These are phyloP conservation scores for Microctenopoma steveboyesi DNA, from an alignment of 2,797 vertebrate genomes.

Conservation along the genomic window DNA sequence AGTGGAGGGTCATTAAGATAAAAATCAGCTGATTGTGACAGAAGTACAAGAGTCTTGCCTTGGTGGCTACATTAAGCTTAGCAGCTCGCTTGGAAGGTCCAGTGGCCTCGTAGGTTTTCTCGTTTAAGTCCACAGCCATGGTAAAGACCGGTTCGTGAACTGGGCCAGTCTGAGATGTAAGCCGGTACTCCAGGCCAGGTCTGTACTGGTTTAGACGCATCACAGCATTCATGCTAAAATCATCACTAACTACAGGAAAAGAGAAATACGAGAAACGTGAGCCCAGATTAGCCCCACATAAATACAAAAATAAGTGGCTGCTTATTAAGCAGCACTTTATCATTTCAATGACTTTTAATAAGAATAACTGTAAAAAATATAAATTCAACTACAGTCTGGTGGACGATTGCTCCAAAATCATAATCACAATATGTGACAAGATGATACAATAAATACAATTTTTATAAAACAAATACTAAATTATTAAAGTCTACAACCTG, in stretches of 20 bases:
- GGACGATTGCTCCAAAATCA: too few relatives aligned
- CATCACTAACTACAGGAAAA: slow-evolving; percentile 74
- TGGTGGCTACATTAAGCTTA: slow-evolving; percentile 93
- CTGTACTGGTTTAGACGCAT: slow-evolving; percentile 98
- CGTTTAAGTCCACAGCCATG: slow-evolving; percentile 94
- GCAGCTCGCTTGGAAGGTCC: slow-evolving; percentile 94
- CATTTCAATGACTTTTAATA: background rate
- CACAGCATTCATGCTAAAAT: slow-evolving; percentile 93
- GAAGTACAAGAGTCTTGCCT: slow-evolving; percentile 74
- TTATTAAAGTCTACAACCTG: too few relatives aligned
- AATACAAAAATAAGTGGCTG: too few relatives aligned
- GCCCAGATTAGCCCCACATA: background rate
- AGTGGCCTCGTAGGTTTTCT: slow-evolving; percentile 89
- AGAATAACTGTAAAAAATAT: too few relatives aligned
- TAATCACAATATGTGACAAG: too few relatives aligned
- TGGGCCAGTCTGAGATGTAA: slow-evolving; percentile 92
- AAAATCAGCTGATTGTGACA: background rate
- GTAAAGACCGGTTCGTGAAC: slow-evolving; percentile 96
- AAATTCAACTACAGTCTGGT: too few relatives aligned
- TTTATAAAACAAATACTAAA: too few relatives aligned
- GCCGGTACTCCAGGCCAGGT: slow-evolving; percentile 91
- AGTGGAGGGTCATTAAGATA: background rate
- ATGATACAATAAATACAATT: too few relatives aligned
- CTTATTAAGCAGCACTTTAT: background rate
- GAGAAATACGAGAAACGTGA: background rate